Conservation (phyloP, 1,140 invertebrate genomes). For the Plodia interpunctella region DNA sequence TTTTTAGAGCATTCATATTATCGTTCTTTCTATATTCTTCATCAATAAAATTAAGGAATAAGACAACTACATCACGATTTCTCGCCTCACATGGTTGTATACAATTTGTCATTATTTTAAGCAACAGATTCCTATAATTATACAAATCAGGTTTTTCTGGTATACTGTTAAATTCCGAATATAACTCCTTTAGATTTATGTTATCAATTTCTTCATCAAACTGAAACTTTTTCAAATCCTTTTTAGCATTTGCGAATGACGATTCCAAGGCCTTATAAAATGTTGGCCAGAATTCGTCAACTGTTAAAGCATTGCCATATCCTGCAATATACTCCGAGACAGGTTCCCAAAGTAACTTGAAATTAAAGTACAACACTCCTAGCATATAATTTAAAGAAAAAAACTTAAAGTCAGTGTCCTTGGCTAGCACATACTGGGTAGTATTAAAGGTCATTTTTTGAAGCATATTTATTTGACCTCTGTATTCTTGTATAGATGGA, state of each 20-base stretch:
- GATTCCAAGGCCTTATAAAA: constrained; percentile 81
- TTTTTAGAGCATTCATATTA: constrained; percentile 52
- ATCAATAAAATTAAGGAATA: constrained; percentile 89
- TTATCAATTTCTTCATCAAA: constrained; percentile 53
- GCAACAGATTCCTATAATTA: constrained; percentile 88
- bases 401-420: constrained; percentile 77
- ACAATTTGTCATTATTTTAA: constrained; percentile 87
- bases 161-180: constrained; percentile 59
- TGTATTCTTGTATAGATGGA: constrained; percentile 84
- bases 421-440: constrained; percentile 77
- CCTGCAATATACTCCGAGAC: constrained; percentile 83
- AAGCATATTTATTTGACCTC: constrained; percentile 85
- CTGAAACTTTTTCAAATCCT: constrained; percentile 48
- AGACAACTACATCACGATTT: constrained; percentile 85
- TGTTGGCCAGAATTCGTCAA: constrained; percentile 86
- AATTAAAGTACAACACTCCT: constrained; percentile 90
- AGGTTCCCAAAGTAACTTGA: constrained; percentile 93
- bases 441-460: constrained; percentile 83
- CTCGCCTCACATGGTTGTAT: constrained; percentile 85
- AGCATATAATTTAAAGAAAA: constrained; percentile 87
- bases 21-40: constrained; percentile 75
- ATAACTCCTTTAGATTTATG: constrained; percentile 45
- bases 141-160: constrained; percentile 81
- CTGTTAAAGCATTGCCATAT: constrained; percentile 82
- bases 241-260: constrained; percentile 51